Base-by-base conservation (phyloP, 1,140 invertebrate species). In the Oscheius sp. region DNA sequence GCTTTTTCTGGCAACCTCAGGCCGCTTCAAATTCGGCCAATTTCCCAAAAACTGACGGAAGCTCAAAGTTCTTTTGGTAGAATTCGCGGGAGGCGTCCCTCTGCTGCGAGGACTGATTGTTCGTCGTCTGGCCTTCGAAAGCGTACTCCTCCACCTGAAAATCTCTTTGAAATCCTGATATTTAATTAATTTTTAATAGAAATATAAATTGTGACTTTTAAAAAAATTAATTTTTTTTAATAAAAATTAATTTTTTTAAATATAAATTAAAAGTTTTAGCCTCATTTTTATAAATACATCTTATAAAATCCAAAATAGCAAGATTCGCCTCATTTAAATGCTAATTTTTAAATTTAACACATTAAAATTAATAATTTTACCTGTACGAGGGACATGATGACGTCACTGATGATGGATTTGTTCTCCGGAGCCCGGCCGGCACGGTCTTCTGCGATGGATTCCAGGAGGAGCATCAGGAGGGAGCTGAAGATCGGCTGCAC, bases 301-400 rank as follows among this genome's bases (percentile, higher is more conserved):
- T n/a, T n/a, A n/a, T n/a, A n/a, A n/a, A n/a, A n/a, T n/a, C n/a
- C n/a, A n/a, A n/a, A n/a, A n/a, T n/a, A n/a, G n/a, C n/a, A n/a
- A n/a, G n/a, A n/a, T n/a, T n/a, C n/a, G n/a, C n/a, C n/a, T n/a
- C n/a, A n/a, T n/a, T n/a, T n/a, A n/a, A n/a, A n/a, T n/a, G n/a
- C n/a, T n/a, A n/a, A n/a, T n/a, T n/a, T n/a, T n/a, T n/a, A n/a
- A n/a, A n/a, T 42, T 7, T n/a, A 42, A 42, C 7, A 42, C 38
- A 42, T 42, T 10, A 42, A 42, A 42, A 42, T 42, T 42, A 7
- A n/a, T 74, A 32, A 2, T 10, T 38, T n/a, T 15, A 79, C 78
- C 34, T 82, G 64, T 1, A 80, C 79, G 61, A 80, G 78, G 28
- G 80, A 83, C 20, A 78, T 36, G 31, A 80, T 79, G 13, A 76